Conservation (phyloP, 2,888 invertebrate genomes). For the Catocala sponsa region DNA sequence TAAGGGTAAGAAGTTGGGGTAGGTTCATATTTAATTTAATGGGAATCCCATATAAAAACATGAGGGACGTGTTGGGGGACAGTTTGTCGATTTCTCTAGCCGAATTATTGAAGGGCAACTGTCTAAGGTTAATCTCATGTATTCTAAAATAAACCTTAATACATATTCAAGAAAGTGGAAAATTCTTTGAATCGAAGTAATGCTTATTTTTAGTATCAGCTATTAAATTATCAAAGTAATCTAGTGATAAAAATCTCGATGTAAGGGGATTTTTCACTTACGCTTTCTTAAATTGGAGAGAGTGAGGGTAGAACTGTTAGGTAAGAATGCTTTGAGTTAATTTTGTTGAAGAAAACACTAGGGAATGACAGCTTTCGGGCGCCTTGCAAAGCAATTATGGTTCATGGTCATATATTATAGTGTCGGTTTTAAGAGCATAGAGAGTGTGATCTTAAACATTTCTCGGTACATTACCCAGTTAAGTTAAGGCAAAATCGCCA, state of each 20-base stretch:
- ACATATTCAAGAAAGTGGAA: neutral
- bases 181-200: neutral
- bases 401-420: neutral
- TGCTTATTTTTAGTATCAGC: conserved; percentile 44
- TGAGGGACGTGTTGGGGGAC: conserved; percentile 56
- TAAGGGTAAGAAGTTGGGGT: conserved; percentile 58
- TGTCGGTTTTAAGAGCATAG: too few relatives aligned
- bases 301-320: conserved; percentile 16
- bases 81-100: conserved; percentile 55
- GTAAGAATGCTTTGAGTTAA: conserved; percentile 8
- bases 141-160: conserved; percentile 17
- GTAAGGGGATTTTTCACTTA: conserved; percentile 45
- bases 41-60: conserved; percentile 64
- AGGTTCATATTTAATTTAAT: conserved; percentile 60
- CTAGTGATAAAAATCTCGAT: conserved; percentile 50
- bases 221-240: conserved; percentile 53
- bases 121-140: conserved; percentile 18
- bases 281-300: conserved; percentile 31
- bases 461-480: too few relatives aligned
- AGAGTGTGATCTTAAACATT: too few relatives aligned
- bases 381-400: neutral
- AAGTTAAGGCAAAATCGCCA: too few relatives aligned
- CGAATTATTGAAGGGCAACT: conserved; percentile 43
- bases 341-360: conserved; percentile 8
- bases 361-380: neutral